Evolutionary conservation across 2,888 invertebrate species (phyloP), one percentile per base, ranked within the genome.

Genomic region (Dicyrtomina minuta): DNA sequence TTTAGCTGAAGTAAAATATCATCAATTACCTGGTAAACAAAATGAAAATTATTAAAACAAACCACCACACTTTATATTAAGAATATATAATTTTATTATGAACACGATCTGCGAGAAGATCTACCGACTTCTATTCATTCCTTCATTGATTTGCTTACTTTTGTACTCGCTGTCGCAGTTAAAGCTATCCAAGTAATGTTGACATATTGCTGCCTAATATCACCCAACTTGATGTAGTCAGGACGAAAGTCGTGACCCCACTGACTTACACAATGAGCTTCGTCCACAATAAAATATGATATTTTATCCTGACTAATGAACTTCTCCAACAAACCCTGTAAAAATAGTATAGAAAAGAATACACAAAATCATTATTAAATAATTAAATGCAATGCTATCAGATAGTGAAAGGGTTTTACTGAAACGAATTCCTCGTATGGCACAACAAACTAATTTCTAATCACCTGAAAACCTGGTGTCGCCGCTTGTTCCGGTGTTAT

Each of bases 211-310:
- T 81, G 79, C 66, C 90, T 84, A 53, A 93, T 83, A n/a, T 82
- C 80, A 1, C 96, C 94, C 26, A 99, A 84, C 82, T 93, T 93
- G 24, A 97, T 85, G 82, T 97, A 99, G 82, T 95, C 94, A 0
- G 95, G 95, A 8, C 96, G 86, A 82, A 99, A 99, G 82, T 98
- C 97, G 83, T 98, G 98, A 0, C 99, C 99, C 99, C 98, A 99
- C 79, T 98, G 92, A 79, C 95, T 96, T 0, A 99, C 94, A 84
- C 96, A 96, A 83, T 96, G 96, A 1, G 96, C 96, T 84, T 99
- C 99, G 83, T 99, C 99, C 13, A 99, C 91, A 24, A 96, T 90
- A 79, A 99, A 88, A 82, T 93, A 95, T 0, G 91, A 90, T 4
- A 99, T 83, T 80, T 92, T 89, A 67, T 90, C 87, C 79, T 88